Evolutionary conservation across 2,888 invertebrate genomes (phyloP).

Genomic region (Stegana nigrithorax): DNA sequence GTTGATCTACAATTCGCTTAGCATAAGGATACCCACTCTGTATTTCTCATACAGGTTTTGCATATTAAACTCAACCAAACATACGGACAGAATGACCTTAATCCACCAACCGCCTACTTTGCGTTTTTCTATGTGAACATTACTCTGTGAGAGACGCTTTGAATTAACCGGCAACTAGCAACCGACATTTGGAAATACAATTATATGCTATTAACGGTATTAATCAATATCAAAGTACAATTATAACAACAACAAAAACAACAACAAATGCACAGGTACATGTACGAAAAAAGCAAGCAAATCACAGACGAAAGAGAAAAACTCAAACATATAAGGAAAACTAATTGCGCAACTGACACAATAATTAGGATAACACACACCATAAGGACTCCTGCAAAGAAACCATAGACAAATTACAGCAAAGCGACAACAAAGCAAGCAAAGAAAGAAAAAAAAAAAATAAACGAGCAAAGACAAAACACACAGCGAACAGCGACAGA

Average conservation of each 20-base stretch:
- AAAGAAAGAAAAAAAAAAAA: conserved; percentile 9
- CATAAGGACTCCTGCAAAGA: too few species aligned
- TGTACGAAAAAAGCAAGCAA: background rate
- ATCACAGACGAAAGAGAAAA: background rate
- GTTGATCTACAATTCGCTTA: too few species aligned
- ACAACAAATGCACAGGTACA: background rate
- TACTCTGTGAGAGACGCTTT: too few species aligned
- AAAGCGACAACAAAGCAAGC: conserved; percentile 15
- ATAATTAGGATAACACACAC: conserved; percentile 10
- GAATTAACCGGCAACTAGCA: too few species aligned
- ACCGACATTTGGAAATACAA: too few species aligned
- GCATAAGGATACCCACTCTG: too few species aligned
- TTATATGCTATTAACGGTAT: conserved; percentile 3
- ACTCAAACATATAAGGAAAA: background rate
- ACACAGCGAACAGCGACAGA: conserved; percentile 32
- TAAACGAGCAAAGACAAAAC: conserved; percentile 3
- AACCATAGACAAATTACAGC: conserved; percentile 36
- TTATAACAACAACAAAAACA: background rate
- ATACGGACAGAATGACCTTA: too few species aligned
- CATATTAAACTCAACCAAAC: too few species aligned
- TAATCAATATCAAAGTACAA: conserved; percentile 1
- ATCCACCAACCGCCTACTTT: too few species aligned
- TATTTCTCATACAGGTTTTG: too few species aligned
- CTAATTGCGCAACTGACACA: conserved; percentile 7
- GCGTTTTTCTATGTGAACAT: too few species aligned